phyloP scores from a whole-genome alignment of 1,140 invertebrate genomes.

The Polypedilum vanderplanki region DNA sequence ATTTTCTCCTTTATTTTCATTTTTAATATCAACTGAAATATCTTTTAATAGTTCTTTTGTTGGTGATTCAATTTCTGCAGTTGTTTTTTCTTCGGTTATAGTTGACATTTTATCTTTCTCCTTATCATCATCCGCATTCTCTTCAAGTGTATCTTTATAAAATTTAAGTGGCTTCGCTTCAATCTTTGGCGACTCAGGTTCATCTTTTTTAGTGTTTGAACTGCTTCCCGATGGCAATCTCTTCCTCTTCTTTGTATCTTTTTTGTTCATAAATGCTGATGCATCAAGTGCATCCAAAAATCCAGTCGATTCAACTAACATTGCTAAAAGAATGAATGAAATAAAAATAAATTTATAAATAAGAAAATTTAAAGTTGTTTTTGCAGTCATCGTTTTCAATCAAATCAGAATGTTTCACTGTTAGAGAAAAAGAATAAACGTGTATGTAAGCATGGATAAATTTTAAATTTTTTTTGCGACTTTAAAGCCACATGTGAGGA shows the following conservation, averaged over 20 bases:
- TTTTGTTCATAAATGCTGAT: slow-evolving; percentile 61
- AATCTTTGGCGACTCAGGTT: slow-evolving; percentile 43
- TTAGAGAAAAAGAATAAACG: too few relatives aligned
- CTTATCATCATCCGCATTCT: slow-evolving; percentile 49
- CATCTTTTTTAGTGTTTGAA: slow-evolving; percentile 48
- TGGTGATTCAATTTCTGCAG: not conserved
- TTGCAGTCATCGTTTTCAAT: not conserved
- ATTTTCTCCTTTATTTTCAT: slow-evolving; percentile 42
- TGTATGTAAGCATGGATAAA: too few relatives aligned
- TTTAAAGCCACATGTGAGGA: too few relatives aligned
- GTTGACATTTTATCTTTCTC: slow-evolving; percentile 35
- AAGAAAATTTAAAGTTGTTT: not conserved
- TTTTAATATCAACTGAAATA: slow-evolving; percentile 35
- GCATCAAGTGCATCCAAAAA: slow-evolving; percentile 85
- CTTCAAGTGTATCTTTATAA: slow-evolving; percentile 84
- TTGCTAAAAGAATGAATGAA: slow-evolving; percentile 53
- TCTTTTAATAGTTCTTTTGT: slow-evolving; percentile 33
- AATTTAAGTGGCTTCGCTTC: slow-evolving; percentile 64
- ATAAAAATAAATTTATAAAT: slow-evolving; percentile 32
- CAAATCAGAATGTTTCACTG: not conserved
- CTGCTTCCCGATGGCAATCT: slow-evolving; percentile 55
- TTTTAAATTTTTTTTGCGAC: too few relatives aligned
- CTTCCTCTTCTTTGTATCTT: slow-evolving; percentile 69
- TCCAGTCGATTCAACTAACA: slow-evolving; percentile 80
- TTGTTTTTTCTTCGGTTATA: too few relatives aligned